A percentile compares a stretch with the other conserved stretches of the same genome.
Conservation (phyloP, 2,113 vertebrate species). For the Ornithorhynchus anatinus region DNA sequence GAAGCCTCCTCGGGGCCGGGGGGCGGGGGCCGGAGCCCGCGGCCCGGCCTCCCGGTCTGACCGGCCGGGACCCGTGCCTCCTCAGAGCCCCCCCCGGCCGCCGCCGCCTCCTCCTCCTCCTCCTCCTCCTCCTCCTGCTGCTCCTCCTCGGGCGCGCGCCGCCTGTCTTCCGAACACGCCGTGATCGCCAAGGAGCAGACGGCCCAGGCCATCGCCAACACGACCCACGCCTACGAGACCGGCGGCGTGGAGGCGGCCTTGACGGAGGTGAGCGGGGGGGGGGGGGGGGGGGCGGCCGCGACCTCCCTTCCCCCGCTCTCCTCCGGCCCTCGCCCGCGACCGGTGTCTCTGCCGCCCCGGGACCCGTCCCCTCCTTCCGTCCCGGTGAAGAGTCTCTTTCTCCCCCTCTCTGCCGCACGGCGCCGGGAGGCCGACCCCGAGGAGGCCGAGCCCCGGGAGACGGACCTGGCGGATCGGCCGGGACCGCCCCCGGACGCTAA, state of each 20-base stretch:
- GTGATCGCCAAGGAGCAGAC: constrained; percentile 74
- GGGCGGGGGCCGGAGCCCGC: not conserved
- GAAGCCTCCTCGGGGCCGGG: no score
- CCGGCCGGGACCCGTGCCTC: not conserved
- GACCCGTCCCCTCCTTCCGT: constrained; percentile 7
- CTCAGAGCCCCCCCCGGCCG: rapidly evolving
- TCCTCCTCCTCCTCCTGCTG: not conserved
- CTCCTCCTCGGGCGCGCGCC: constrained; percentile 32
- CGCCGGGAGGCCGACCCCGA: constrained; percentile 62
- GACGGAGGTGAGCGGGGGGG: constrained; percentile 60
- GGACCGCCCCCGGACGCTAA: constrained; percentile 47
- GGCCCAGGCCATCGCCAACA: constrained; percentile 73
- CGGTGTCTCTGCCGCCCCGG: not conserved
- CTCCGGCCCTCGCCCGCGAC: not conserved
- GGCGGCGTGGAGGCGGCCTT: constrained; percentile 62
- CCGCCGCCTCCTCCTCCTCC: constrained; percentile 29
- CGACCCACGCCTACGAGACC: constrained; percentile 53
- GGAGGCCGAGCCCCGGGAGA: constrained; percentile 52
- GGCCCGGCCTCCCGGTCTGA: no score
- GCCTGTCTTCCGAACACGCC: constrained; percentile 68
- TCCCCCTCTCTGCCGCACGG: constrained; percentile 55
- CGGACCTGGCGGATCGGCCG: constrained; percentile 57
- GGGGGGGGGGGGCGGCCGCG: rapidly evolving
- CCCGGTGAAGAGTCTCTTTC: constrained; percentile 28
- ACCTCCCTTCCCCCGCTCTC: rapidly evolving